Conservation (phyloP, 2,888 invertebrate genomes). For the Eretmocerus hayati region DNA sequence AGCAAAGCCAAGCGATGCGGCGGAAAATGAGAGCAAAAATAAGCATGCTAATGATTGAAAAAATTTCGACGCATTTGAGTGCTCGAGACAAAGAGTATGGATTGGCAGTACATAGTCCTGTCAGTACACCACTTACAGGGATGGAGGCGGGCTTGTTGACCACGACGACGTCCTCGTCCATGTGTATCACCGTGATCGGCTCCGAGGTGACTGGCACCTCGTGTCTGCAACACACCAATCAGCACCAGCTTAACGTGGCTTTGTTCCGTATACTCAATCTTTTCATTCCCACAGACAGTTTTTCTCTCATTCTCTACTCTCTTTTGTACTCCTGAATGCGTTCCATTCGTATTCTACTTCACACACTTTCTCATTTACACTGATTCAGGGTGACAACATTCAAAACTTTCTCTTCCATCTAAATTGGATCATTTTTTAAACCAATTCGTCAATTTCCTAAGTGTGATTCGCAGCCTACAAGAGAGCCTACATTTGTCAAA, state of each 20-base stretch:
- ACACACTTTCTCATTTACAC: background rate
- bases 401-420: no score
- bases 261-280: constrained; percentile 24
- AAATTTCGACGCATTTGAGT: no score
- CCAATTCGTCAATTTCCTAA: no score
- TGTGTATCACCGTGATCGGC: constrained; percentile 94
- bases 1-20: no score
- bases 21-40: no score
- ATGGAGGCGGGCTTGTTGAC: constrained; percentile 99
- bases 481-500: no score
- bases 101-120: constrained; percentile 47
- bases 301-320: constrained; percentile 13
- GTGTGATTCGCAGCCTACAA: no score
- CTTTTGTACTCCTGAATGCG: no score
- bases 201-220: constrained; percentile 97
- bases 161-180: constrained; percentile 98
- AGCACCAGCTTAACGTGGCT: constrained; percentile 48
- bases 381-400: no score
- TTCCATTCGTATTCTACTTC: background rate
- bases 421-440: no score
- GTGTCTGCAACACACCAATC: constrained; percentile 74
- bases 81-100: no score
- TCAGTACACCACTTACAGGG: constrained; percentile 91
- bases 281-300: constrained; percentile 10
- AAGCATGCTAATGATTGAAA: no score